A percentile compares a stretch with the other conserved stretches of the same genome.
Conservation (phyloP, 2,797 vertebrate genomes). For the Myotis daubentonii region DNA sequence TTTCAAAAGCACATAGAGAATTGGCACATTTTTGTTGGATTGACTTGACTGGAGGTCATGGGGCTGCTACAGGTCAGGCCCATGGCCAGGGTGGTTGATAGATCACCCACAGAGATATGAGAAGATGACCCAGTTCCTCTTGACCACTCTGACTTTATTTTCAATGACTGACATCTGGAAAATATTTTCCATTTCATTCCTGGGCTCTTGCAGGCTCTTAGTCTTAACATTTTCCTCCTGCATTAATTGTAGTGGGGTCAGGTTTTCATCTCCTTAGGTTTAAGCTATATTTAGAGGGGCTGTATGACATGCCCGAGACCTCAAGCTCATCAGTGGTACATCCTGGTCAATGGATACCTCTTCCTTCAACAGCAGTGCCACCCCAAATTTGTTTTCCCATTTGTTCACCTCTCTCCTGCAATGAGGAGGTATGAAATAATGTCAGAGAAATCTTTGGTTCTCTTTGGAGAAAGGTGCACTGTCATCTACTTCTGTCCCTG, state of each 20-base stretch:
- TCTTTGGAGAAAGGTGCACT: not conserved
- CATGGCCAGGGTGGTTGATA: not conserved
- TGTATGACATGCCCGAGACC: not conserved
- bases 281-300: not conserved
- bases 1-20: not conserved
- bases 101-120: not conserved
- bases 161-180: conserved; percentile 10
- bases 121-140: not conserved
- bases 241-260: not conserved
- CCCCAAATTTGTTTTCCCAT: not conserved
- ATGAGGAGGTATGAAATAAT: conserved; percentile 38
- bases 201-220: not conserved
- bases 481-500: not conserved
- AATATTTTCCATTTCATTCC: conserved; percentile 48
- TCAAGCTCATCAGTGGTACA: not conserved
- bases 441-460: conserved; percentile 26
- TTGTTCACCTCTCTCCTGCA: not conserved
- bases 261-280: not conserved
- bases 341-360: not conserved
- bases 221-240: not conserved
- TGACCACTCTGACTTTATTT: conserved; percentile 41
- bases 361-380: not conserved
- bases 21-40: not conserved
- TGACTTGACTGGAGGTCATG: not conserved
- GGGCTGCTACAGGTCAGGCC: not conserved